Base-by-base conservation (phyloP, 2,797 vertebrate species). In the Aplochiton taeniatus region DNA sequence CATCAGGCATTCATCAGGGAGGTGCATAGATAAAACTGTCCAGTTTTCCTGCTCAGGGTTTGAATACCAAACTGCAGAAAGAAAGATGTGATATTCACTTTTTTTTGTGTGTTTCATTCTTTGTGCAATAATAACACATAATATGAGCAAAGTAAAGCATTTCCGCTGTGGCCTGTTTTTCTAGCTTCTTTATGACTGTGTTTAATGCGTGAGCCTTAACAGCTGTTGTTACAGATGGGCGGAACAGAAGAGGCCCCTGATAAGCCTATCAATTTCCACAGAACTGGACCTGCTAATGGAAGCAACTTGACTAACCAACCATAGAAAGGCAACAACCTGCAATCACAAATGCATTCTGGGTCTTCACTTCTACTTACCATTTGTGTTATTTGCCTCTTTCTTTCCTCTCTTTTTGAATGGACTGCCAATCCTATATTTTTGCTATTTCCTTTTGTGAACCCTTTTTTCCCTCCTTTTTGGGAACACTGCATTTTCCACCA, bases 151-250 rank as follows among this genome's bases (percentile, higher is more conserved):
- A 31, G 31, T 31, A 31, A 31, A 31, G 31, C 31, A 2, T 31
- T 31, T 31, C 31, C 31, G 6, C 31, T 31, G 31, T 31, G 2
- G 46, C 65, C 61, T 14, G n/a, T 53, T 17, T 1, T 12, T 19
- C 56, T 56, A 56, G 44, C 41, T 58, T 63, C 46, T 61, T 31
- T 60, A 8, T 66, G 43, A 59, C 62, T 42, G n/a, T 64, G 58
- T 47, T 65, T 68, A 31, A 70, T 74, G 74, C 78, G 61, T 70
- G 61, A 66, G 59, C 48, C 45, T 75, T 76, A 70, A 71, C 90
- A 87, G 86, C 86, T 89, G 86, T 75, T 78, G 45, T 49, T 79
- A 65, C 89, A 90, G 85, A 90, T 87, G 87, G 78, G 58, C 43
- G 44, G 83, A 78, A 71, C 66, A 72, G 76, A 65, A 80, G 73